Percentiles rank a stretch among this genome's conserved stretches.
Conservation (phyloP, 2,888 invertebrate species). For the Microplitis manilae region DNA sequence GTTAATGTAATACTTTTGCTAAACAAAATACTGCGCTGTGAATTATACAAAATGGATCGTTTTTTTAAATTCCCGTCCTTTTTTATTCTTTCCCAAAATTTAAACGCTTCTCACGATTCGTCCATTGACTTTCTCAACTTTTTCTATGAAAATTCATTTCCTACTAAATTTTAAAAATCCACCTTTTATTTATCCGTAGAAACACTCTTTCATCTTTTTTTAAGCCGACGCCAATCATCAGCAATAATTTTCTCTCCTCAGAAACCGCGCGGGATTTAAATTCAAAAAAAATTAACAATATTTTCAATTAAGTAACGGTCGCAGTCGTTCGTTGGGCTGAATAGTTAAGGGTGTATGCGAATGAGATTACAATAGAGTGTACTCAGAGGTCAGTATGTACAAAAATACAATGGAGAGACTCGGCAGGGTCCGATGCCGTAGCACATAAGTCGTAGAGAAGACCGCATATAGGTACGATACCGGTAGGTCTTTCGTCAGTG, state of each 20-base stretch:
- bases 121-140: not conserved
- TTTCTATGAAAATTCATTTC: not conserved
- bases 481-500: conserved; percentile 35
- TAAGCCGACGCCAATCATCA: too few relatives aligned
- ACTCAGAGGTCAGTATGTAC: not conserved
- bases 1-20: conserved; percentile 7
- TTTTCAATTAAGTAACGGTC: not conserved
- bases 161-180: not conserved
- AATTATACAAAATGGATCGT: not conserved
- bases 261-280: not conserved
- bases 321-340: not conserved
- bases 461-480: conserved; percentile 2
- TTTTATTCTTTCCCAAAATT: not conserved
- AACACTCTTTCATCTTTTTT: too few relatives aligned
- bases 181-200: not conserved
- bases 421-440: not conserved
- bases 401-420: not conserved
- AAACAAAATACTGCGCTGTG: not conserved
- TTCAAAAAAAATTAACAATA: not conserved
- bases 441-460: not conserved
- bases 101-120: not conserved
- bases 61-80: not conserved
- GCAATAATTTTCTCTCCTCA: too few relatives aligned
- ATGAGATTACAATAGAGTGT: not conserved
- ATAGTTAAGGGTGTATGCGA: not conserved